Evolutionary conservation across 2,888 invertebrate genomes (phyloP), one percentile per base, ranked within the genome.

Genomic region (Lycaena phlaeas): DNA sequence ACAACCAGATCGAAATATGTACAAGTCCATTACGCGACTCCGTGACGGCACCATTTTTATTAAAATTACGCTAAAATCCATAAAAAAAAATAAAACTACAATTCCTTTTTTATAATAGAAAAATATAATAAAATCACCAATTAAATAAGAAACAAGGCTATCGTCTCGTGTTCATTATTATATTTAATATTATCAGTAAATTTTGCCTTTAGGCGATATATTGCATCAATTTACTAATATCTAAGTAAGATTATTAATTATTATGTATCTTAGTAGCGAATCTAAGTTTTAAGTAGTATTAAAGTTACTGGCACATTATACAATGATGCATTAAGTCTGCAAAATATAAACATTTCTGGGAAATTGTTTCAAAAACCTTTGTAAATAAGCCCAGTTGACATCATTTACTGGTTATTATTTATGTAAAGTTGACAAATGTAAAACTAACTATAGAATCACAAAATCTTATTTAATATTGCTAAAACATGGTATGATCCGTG

Each of bases 1-100:
- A 70, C 64, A 73, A 75, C 68, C 77, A 64, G 69, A 69, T 69
- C 58, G 51, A 65, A 68, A 69, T 74, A 78, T 77, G 62, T 77
- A 77, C 76, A 76, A 29, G 50, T 57, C 47, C 58, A 62, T 56
- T 59, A 38, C 38, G 17, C 14, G 14, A 7, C 5, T 25, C 27
- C 36, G 34, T 36, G 43, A 42, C 42, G 25, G 30, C 42, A 39
- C 39, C 37, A 17, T 34, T 37, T 38, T 29, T 53, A 56, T 56
- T 58, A 55, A 53, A 42, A 43, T 43, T 42, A 30, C 38, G 29
- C 45, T 42, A 46, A 48, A 43, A 46, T 50, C 41, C 43, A 42
- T 44, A 34, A 26, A 42, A 42, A 56, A 57, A 57, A 63, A 39
- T 39, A 30, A 39, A 60, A 59, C 61, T 61, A 61, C 51, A 53